These are phyloP conservation scores for Gobius niger DNA, from an alignment of 2,113 vertebrate genomes.

Conservation along the genomic window DNA sequence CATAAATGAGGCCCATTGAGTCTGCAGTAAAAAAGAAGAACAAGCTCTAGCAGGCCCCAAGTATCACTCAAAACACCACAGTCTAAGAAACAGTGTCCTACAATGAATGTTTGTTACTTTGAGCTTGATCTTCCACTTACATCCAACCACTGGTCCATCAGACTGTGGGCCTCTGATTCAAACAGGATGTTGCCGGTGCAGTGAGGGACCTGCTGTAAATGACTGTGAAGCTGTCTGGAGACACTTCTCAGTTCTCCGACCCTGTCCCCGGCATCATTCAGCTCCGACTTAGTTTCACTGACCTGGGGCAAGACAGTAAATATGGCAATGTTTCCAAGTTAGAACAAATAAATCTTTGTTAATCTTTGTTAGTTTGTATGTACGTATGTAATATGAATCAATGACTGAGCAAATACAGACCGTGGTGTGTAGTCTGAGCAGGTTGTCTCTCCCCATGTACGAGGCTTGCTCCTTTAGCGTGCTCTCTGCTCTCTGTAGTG, in stretches of 20 bases:
- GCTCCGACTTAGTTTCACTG: constrained; percentile 81
- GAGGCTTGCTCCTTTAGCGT: constrained; percentile 80
- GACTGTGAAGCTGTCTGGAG: constrained; percentile 87
- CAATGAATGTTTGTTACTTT: background rate
- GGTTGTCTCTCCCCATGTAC: constrained; percentile 90
- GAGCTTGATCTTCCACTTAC: constrained; percentile 68
- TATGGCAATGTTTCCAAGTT: background rate
- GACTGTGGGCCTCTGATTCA: constrained; percentile 84
- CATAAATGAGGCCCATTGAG: too few relatives aligned
- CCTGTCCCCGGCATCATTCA: constrained; percentile 75
- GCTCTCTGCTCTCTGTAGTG: constrained; percentile 85
- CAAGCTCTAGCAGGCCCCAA: too few relatives aligned
- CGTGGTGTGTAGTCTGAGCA: constrained; percentile 82
- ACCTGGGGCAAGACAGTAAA: constrained; percentile 71
- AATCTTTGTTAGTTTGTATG: too few relatives aligned
- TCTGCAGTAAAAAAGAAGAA: too few relatives aligned
- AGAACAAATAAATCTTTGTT: background rate
- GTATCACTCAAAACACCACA: too few relatives aligned
- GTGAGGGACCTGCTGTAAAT: constrained; percentile 82
- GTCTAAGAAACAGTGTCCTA: too few relatives aligned
- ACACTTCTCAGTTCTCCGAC: constrained; percentile 85
- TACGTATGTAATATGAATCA: background rate
- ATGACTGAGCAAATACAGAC: constrained; percentile 53
- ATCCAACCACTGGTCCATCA: constrained; percentile 94
- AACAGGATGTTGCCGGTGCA: constrained; percentile 77